These are phyloP conservation scores for Dione vanillae DNA, from an alignment of 2,888 invertebrate genomes.

Conservation along the genomic window DNA sequence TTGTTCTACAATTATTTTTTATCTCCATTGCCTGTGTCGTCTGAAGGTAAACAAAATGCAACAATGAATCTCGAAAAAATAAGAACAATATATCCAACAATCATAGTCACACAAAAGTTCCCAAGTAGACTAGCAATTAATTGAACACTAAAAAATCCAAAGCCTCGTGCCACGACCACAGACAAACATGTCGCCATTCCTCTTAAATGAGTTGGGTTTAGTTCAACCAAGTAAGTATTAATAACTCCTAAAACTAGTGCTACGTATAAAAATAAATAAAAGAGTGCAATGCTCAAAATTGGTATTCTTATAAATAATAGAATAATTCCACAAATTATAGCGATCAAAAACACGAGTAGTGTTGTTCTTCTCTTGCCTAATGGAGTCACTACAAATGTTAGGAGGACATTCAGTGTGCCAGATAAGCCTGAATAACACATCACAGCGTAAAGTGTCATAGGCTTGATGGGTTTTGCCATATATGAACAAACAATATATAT, in stretches of 20 bases:
- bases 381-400: constrained; percentile 64
- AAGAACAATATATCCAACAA: constrained; percentile 62
- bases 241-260: constrained; percentile 68
- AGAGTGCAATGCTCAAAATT: constrained; percentile 64
- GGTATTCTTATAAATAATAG: constrained; percentile 64
- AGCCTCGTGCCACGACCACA: constrained; percentile 72
- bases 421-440: constrained; percentile 66
- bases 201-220: constrained; percentile 73
- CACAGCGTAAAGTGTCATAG: constrained; percentile 67
- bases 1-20: too few relatives aligned
- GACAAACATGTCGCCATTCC: constrained; percentile 75
- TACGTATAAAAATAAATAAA: constrained; percentile 68
- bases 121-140: constrained; percentile 64
- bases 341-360: constrained; percentile 57
- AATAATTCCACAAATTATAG: constrained; percentile 56
- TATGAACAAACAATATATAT: too few relatives aligned
- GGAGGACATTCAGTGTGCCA: constrained; percentile 56
- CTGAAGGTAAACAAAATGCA: constrained; percentile 62
- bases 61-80: constrained; percentile 61
- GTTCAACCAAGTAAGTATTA: constrained; percentile 71
- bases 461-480: too few relatives aligned
- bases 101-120: constrained; percentile 64
- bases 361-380: constrained; percentile 66
- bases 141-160: constrained; percentile 73
- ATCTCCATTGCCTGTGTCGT: constrained; percentile 42